Evolutionary conservation across 2,888 invertebrate species (phyloP).

Genomic region (Blastobasis lacticolella): DNA sequence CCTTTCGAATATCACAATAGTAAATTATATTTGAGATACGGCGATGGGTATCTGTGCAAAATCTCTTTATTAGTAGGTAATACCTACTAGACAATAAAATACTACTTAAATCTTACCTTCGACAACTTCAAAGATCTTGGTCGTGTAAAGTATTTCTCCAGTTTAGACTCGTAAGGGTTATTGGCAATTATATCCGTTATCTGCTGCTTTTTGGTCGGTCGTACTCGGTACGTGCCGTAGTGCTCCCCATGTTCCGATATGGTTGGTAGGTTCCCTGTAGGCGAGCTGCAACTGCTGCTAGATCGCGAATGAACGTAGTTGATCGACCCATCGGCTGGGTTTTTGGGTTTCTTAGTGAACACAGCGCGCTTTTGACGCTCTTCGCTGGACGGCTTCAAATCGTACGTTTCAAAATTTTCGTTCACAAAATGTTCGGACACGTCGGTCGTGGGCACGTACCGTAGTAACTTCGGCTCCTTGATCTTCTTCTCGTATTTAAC

Average conservation of each 20-base stretch:
- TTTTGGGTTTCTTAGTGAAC: slow-evolving; percentile 60
- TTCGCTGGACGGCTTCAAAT: slow-evolving; percentile 44
- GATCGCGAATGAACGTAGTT: slow-evolving; percentile 63
- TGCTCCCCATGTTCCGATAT: slow-evolving; percentile 62
- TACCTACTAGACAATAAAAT: no score
- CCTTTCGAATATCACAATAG: no score
- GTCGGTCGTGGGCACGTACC: slow-evolving; percentile 59
- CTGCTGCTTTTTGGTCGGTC: slow-evolving; percentile 12
- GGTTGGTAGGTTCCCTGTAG: slow-evolving; percentile 58
- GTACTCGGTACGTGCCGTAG: slow-evolving; percentile 51
- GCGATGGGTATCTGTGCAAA: no score
- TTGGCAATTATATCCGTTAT: slow-evolving; percentile 5
- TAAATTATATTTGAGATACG: no score
- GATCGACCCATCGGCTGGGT: slow-evolving; percentile 57
- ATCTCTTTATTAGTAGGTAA: no score
- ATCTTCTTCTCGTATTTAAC: slow-evolving; percentile 59
- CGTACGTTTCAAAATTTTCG: slow-evolving; percentile 62
- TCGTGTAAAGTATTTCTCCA: slow-evolving; percentile 60
- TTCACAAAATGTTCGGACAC: slow-evolving; percentile 55
- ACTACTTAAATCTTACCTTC: slow-evolving; percentile 39
- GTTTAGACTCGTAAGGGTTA: slow-evolving; percentile 42
- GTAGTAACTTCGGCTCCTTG: slow-evolving; percentile 56
- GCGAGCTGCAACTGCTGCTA: slow-evolving; percentile 63
- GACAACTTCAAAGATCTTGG: slow-evolving; percentile 16
- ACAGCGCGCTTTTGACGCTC: slow-evolving; percentile 50